A percentile compares a stretch with the other conserved stretches of the same genome.
phyloP scores from a whole-genome alignment of 2,113 vertebrate species.

The Catharus fuscescens region DNA sequence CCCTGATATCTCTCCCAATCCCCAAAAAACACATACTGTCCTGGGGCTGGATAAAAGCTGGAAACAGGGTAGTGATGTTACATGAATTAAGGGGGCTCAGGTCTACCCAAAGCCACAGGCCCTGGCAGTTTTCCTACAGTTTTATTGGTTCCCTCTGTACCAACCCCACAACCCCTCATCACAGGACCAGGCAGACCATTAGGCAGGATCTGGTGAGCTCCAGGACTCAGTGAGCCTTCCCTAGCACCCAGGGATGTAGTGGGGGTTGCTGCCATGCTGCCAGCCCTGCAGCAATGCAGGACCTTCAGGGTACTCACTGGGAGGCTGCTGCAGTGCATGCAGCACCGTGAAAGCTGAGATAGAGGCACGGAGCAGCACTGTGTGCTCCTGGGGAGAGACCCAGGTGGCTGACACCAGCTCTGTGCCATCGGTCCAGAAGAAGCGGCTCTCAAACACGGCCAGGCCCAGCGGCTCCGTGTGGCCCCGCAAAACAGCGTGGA shows the following conservation, averaged over 20 bases:
- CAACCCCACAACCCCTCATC: rapidly evolving
- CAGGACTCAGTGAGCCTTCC: background rate
- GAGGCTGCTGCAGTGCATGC: conserved; percentile 80
- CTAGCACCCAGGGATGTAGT: background rate
- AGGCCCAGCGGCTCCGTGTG: conserved; percentile 64
- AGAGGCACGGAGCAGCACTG: conserved; percentile 63
- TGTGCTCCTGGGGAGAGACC: conserved; percentile 53
- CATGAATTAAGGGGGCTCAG: background rate
- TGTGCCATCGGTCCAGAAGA: conserved; percentile 83
- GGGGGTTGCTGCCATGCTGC: background rate
- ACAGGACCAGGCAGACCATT: background rate
- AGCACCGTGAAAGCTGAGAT: conserved; percentile 74
- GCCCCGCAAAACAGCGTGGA: conserved; percentile 73
- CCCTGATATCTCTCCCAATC: rapidly evolving
- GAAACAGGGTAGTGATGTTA: background rate
- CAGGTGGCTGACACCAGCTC: conserved; percentile 71
- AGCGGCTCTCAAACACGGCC: conserved; percentile 79
- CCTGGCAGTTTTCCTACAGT: background rate
- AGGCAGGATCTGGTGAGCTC: background rate
- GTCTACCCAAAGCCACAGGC: background rate
- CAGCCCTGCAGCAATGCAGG: background rate
- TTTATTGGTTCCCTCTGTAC: background rate
- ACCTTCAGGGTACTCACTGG: conserved; percentile 58
- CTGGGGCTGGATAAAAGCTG: background rate
- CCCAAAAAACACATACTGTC: background rate